Evolutionary conservation across 2,888 invertebrate genomes (phyloP), one percentile per base, ranked within the genome.

Genomic region (Caenorhabditis sp.): DNA sequence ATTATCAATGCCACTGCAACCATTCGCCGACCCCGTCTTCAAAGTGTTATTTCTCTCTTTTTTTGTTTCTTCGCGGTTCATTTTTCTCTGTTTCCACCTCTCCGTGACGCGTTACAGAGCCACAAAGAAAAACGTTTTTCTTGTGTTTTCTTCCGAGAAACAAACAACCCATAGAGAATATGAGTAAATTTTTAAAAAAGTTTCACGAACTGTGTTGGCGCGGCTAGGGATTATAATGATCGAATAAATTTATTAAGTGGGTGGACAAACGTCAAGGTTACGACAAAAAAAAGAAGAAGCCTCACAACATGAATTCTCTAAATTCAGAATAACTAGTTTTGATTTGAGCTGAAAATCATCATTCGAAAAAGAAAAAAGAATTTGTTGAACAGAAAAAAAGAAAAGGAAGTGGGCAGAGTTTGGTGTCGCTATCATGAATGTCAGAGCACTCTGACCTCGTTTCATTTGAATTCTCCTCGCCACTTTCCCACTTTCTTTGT

Each of bases 1-100:
- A 76, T 76, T 67, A 67, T 74, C 65, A 61, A 67, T 55, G 51
- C 65, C 67, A 32, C 55, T 11, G 15, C 40, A 47, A 47, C 47
- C 53, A 53, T 67, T 67, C 67, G 40, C 53, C 67, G 51, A 8
- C 32, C 9, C 32, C 50, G 67, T 67, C 76, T 60, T 55, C 67
- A 35, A 76, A 76, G 76, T 76, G 76, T 76, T 67, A 67, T 61
- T 64, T 74, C 67, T 67, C 50, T 40, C 60, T 37, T 24, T 13
- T 13, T 37, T n/a, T 28, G 15, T 58, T 47, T 61, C n/a, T 26
- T 47, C 24, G 6, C 11, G 11, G 5, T 9, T 32, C 32, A 9
- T 32, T 32, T 32, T 32, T 32, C 60, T 40, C 60, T 13, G 40
- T 26, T 26, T 1, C 40, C 1, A 56, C 28, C 55, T 11, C 47